phyloP scores from a whole-genome alignment of 2,888 invertebrate genomes.

The Drosophila tanythrix region DNA sequence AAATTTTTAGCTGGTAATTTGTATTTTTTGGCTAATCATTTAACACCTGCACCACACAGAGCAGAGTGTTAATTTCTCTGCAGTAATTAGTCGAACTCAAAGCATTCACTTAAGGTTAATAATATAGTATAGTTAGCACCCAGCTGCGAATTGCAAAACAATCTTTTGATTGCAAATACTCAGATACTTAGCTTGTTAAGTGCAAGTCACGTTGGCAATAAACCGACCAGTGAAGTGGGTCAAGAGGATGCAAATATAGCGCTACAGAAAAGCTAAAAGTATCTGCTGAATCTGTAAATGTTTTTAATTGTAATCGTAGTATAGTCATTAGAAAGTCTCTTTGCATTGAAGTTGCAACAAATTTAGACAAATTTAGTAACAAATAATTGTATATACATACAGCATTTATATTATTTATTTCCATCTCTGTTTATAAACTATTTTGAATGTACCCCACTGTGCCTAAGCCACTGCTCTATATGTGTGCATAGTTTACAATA shows the following conservation, averaged over 20 bases:
- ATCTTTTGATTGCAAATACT: constrained; percentile 7
- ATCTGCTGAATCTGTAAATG: neutral
- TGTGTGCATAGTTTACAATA: neutral
- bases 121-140: constrained; percentile 7
- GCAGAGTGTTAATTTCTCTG: constrained; percentile 28
- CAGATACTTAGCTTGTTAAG: neutral
- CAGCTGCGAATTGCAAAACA: constrained; percentile 10
- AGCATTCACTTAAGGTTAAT: constrained; percentile 28
- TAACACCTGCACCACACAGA: neutral
- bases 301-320: neutral
- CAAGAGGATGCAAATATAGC: neutral
- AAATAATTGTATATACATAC: neutral
- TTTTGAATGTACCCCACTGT: neutral
- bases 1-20: neutral
- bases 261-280: neutral
- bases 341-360: neutral
- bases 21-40: neutral
- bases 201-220: constrained; percentile 29
- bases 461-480: constrained; percentile 14
- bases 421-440: neutral
- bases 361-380: neutral
- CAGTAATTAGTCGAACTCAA: constrained; percentile 12
- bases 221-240: neutral
- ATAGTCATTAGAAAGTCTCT: neutral
- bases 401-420: neutral